Evolutionary conservation across 2,113 vertebrate species (phyloP).

Genomic region (Peucedramus taeniatus): DNA sequence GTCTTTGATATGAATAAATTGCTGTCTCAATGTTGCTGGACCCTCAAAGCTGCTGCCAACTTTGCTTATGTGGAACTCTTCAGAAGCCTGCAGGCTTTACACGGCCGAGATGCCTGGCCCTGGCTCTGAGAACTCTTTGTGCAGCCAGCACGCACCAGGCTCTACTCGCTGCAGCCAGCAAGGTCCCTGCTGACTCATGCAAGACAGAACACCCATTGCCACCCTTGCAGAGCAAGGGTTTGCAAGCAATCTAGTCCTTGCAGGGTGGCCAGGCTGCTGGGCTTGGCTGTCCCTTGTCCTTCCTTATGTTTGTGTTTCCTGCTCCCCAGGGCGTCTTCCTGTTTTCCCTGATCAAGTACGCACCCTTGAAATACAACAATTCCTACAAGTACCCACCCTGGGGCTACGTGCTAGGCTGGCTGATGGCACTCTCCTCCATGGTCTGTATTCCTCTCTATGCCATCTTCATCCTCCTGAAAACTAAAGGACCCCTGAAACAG

Average conservation of each 20-base stretch:
- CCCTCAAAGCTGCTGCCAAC: not conserved
- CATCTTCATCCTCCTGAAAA: slow-evolving; percentile 77
- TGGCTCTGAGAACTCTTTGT: not conserved
- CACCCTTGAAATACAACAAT: slow-evolving; percentile 88
- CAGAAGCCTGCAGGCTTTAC: not conserved
- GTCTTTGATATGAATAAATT: not conserved
- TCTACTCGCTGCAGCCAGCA: not conserved
- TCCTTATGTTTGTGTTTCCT: not conserved
- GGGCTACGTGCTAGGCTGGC: slow-evolving; percentile 86
- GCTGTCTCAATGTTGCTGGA: not conserved
- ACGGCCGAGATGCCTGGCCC: not conserved
- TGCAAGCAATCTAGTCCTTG: not conserved
- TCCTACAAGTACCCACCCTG: slow-evolving; percentile 85
- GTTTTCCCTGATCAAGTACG: slow-evolving; percentile 90
- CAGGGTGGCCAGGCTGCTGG: not conserved
- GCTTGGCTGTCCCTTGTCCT: not conserved
- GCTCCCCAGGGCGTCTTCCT: slow-evolving; percentile 82
- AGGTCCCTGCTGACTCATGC: not conserved
- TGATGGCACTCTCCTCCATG: slow-evolving; percentile 88
- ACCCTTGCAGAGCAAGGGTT: not conserved
- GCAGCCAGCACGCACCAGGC: not conserved
- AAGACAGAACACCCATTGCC: not conserved
- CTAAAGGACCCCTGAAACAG: slow-evolving; percentile 83
- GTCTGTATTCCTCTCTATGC: slow-evolving; percentile 83
- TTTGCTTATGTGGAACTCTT: not conserved